phyloP scores from a whole-genome alignment of 2,797 vertebrate species.

The Takifugu rubripes region DNA sequence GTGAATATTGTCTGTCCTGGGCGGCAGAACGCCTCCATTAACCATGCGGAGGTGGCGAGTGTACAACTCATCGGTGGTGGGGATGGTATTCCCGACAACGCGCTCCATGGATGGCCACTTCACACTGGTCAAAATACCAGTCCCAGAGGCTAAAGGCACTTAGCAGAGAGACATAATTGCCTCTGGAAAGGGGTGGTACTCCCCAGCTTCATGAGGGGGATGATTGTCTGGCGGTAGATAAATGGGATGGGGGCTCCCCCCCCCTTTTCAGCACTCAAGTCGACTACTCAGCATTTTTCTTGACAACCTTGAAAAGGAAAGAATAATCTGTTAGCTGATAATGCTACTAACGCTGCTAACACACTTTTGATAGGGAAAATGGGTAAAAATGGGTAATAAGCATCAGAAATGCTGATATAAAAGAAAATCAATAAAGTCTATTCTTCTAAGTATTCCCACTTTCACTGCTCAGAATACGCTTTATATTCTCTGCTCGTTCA shows the following conservation, averaged over 20 bases:
- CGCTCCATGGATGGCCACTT: slow-evolving; percentile 90
- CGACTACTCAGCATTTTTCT: slow-evolving; percentile 26
- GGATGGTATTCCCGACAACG: slow-evolving; percentile 82
- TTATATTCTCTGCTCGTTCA: neutral
- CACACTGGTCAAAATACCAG: slow-evolving; percentile 90
- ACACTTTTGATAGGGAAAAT: no score
- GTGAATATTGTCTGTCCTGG: slow-evolving; percentile 84
- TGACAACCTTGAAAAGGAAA: slow-evolving; percentile 44
- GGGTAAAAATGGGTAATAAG: no score
- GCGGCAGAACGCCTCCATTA: slow-evolving; percentile 80
- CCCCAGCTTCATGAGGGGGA: slow-evolving; percentile 52
- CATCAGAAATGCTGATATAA: neutral
- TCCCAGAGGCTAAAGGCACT: slow-evolving; percentile 70
- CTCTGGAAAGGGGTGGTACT: slow-evolving; percentile 38
- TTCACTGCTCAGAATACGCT: neutral
- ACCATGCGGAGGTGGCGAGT: slow-evolving; percentile 87
- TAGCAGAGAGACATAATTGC: slow-evolving; percentile 71
- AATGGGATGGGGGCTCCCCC: slow-evolving; percentile 5
- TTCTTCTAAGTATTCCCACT: neutral
- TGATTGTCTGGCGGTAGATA: slow-evolving; percentile 37
- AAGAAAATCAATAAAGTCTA: slow-evolving; percentile 11
- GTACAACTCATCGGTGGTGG: slow-evolving; percentile 92
- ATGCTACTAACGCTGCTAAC: neutral
- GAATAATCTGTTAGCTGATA: slow-evolving; percentile 21
- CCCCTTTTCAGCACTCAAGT: slow-evolving; percentile 44